Conservation (phyloP, 2,888 invertebrate genomes). For the Stenurella melanura region DNA sequence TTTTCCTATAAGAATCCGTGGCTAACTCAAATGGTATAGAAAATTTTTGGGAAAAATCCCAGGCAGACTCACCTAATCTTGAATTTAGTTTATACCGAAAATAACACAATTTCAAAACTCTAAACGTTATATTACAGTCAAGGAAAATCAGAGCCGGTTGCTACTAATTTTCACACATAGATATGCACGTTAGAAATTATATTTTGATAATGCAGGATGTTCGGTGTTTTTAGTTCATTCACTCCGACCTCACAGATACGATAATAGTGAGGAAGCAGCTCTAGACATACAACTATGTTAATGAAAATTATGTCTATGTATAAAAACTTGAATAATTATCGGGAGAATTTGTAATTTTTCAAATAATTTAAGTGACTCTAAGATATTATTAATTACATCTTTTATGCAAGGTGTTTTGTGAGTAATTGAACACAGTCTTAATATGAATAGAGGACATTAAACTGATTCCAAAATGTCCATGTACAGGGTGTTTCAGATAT, state of each 20-base stretch:
- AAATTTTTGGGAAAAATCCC: too few relatives aligned
- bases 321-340: conserved; percentile 28
- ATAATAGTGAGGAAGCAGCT: conserved; percentile 28
- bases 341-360: neutral
- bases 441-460: too few relatives aligned
- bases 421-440: too few relatives aligned
- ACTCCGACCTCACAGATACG: conserved; percentile 30
- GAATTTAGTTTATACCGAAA: too few relatives aligned
- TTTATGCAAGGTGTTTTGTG: too few relatives aligned
- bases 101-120: too few relatives aligned
- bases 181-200: conserved; percentile 20
- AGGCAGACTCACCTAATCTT: too few relatives aligned
- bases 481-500: too few relatives aligned
- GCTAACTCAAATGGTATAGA: too few relatives aligned
- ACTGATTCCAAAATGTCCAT: too few relatives aligned
- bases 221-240: conserved; percentile 24
- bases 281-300: conserved; percentile 21
- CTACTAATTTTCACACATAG: conserved; percentile 8
- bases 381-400: too few relatives aligned
- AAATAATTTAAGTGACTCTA: neutral
- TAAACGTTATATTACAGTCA: neutral
- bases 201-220: conserved; percentile 38
- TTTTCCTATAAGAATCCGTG: too few relatives aligned
- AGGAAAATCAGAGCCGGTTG: neutral
- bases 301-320: conserved; percentile 22